Base-by-base conservation (phyloP, 2,888 invertebrate genomes). In the Nomada goodeniana region DNA sequence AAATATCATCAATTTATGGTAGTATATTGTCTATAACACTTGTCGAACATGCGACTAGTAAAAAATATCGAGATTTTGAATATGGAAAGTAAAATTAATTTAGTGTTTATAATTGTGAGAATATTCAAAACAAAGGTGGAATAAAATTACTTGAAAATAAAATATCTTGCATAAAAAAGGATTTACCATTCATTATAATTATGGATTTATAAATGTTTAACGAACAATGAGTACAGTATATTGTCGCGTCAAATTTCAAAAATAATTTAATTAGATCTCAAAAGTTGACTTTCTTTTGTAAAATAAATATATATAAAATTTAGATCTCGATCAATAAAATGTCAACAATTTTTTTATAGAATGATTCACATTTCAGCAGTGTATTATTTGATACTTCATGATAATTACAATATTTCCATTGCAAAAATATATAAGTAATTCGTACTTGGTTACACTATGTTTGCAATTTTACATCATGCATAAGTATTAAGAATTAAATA, bases 101-200 rank as follows among this genome's bases (percentile, higher is more conserved):
- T 71, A 29, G 26, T 18, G 44, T 59, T 26, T 76, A 57, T 20
- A n/a, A 64, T 65, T 71, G 70, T 65, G 57, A 80, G 73, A 59
- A 64, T 76, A 70, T 80, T 71, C 55, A 15, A 52, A 55, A 57
- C 7, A 59, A 42, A 59, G 47, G 7, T 65, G 23, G 55, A 23
- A 57, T 50, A 60, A 55, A 76, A 74, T 9, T 75, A 57, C 44
- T 71, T 63, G 72, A 80, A 69, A 84, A 84, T 80, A 80, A 81
- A 78, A 76, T 72, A 78, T 80, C 77, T 85, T 83, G 83, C 73
- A 52, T 67, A 26, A 69, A 70, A 26, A 67, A 50, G 76, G 36
- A 60, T 68, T 80, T 64, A 76, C 60, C 70, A 67, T 80, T 72
- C 64, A 75, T 74, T 75, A 71, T 75, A 82, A 80, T 61, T 75